Base-by-base conservation (phyloP, 2,888 invertebrate species). In the Drosophila histrio region DNA sequence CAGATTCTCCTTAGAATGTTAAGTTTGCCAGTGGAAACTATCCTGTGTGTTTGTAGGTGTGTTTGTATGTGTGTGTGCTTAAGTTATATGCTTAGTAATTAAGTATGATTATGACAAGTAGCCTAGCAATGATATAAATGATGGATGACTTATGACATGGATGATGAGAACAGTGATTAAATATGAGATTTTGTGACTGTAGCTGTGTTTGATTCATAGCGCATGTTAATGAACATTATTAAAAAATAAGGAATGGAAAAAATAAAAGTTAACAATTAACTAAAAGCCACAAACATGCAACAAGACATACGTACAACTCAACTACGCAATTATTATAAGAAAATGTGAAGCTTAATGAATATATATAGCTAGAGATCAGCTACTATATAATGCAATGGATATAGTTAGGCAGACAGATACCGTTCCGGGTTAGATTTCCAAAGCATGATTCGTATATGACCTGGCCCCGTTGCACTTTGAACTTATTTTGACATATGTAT, bases 391-490 rank as follows among this genome's bases (percentile, higher is more conserved):
- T 49, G 59, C 52, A 50, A 62, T 38, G 8, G 15, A 30, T 56
- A 36, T 54, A 72, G 57, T 66, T 47, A 76, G 64, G 58, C 58
- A 67, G 63, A 77, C 82, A 79, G 77, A 79, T 81, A 78, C 80
- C 82, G 71, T 77, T 54, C 32, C 28, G 66, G 77, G 74, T 87
- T 87, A 84, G 70, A 19, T 13, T 30, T 78, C 57, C 56, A 52
- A 50, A 52, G 65, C 38, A 65, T 76, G 73, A 56, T 34, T 60
- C 47, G 13, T 34, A 15, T 41, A 65, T 73, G 72, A 36, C 77
- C 57, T 72, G 58, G 54, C 54, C 77, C 77, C 72, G 74, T 74
- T 74, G 74, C 74, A 74, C 74, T 67, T 67, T 68, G 50, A 60
- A 68, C 58, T 71, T 69, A 78, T 87, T 85, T 81, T 76, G 73